Base-by-base conservation (phyloP, 2,113 vertebrate genomes). In the Dinomys branickii region DNA sequence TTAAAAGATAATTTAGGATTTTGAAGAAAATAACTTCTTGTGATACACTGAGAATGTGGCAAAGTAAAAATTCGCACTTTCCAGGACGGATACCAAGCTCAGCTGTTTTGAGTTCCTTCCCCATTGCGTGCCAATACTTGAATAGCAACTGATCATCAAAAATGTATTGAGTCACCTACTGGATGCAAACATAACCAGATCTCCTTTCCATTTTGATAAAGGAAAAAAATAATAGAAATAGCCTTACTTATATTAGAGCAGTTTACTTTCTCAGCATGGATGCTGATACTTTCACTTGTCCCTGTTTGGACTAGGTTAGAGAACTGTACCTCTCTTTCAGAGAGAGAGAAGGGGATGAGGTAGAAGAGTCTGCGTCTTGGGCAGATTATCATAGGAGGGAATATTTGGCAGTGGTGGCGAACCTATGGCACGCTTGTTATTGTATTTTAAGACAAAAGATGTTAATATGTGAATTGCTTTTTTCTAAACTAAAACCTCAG, bases 11-110 rank as follows among this genome's bases (percentile, higher is more conserved):
- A 12, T 86, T 78, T 67, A 93, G 2, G 24, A 85, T 95, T 38
- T 94, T 92, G 5, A 80, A 93, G 58, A 91, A 94, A 97, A 86
- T 89, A 38, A 69, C n/a, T 69, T 52, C 26, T 91, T 95, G 41
- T 88, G 28, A 65, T 82, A 93, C 93, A 85, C 17, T 83, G 80
- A 93, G 20, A 94, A 73, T 93, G 56, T 91, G 28, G 3, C 89
- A 85, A 47, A 54, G 38, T 86, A 80, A 86, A 88, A 93, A n/a
- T 91, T 41, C 24, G 82, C 75, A 85, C 12, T 77, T 96, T 47
- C 8, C 47, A 82, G 24, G 58, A 24, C 52, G 83, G 28, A 11
- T 91, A 24, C 87, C 89, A 63, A 94, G n/a, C 75, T 90, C 24
- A 91, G 0, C 94, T 90, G 81, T 92, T 80, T 95, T 90, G 14